Base-by-base conservation (phyloP, 2,113 vertebrate genomes). In the Coregonus clupeaformis region DNA sequence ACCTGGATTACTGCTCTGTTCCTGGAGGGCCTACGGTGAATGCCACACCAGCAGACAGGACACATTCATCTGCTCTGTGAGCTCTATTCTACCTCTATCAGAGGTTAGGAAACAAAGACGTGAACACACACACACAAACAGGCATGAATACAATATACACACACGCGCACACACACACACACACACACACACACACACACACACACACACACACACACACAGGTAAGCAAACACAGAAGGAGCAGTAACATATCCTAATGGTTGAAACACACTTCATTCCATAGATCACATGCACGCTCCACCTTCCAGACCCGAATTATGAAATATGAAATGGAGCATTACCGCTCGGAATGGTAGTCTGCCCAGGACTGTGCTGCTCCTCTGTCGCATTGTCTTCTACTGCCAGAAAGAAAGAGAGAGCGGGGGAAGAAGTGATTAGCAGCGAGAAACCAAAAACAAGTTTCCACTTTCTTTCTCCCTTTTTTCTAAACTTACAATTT, bases 351-450 rank as follows among this genome's bases (percentile, higher is more conserved):
- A 93, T 91, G 86, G 92, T 92, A 93, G 91, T 86, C 91, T 93
- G 94, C 91, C 93, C 94, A 84, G 91, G 91, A 94, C 93, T 92
- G 77, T 90, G 93, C 90, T 95, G 92, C 82, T 96, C 92, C 84
- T 94, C 93, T 85, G 91, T 93, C 92, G 96, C 95, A 92, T 92
- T 95, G 92, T 95, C 95, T 93, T 94, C 94, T 95, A 95, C 94
- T 95, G 93, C 92, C 92, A 95, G 89, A 89, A 91, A 92, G 81
- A 91, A 90, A 91, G 84, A 89, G 76, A 77, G 36, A 47, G 80
- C 85, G 55, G 71, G 29, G 69, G 75, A 86, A 86, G 83, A 88
- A 90, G 89, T 82, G 82, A 89, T 91, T 90, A 92, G 89, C 77
- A 76, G 80, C 67, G 75, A 81, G 87, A 76, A 72, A 74, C 42